Percentiles rank a stretch among this genome's conserved stretches.
These are phyloP conservation scores for Neotoma lepida DNA, from an alignment of 2,113 vertebrate genomes.

Conservation along the genomic window DNA sequence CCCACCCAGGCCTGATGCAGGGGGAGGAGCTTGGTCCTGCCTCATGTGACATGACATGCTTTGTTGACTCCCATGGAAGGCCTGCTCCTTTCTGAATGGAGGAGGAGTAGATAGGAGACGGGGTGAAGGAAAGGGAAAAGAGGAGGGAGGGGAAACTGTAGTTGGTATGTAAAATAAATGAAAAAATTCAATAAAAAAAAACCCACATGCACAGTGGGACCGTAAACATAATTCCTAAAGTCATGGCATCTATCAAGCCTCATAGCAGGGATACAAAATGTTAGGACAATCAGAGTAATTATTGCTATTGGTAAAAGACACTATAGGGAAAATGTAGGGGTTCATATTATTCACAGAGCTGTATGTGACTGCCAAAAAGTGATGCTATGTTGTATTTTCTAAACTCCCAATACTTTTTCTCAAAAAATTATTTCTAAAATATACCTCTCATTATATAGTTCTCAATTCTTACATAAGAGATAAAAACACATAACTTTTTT, in stretches of 20 bases:
- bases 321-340: not conserved
- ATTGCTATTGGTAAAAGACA: not conserved
- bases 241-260: not conserved
- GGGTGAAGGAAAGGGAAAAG: no score
- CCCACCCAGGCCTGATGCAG: no score
- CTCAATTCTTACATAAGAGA: slow-evolving; percentile 8
- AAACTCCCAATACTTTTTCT: not conserved
- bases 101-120: no score
- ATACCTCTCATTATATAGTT: not conserved
- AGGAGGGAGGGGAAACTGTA: no score
- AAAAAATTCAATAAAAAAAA: not conserved
- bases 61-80: no score
- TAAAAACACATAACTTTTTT: not conserved
- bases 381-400: not conserved
- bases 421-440: slow-evolving; percentile 23
- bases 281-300: slow-evolving; percentile 20
- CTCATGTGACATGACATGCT: no score
- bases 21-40: no score
- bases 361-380: not conserved
- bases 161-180: no score
- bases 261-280: not conserved
- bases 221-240: slow-evolving; percentile 32
- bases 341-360: not conserved
- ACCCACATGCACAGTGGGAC: not conserved
- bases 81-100: no score